Evolutionary conservation across 2,888 invertebrate genomes (phyloP).

Genomic region (Congeria kusceri): DNA sequence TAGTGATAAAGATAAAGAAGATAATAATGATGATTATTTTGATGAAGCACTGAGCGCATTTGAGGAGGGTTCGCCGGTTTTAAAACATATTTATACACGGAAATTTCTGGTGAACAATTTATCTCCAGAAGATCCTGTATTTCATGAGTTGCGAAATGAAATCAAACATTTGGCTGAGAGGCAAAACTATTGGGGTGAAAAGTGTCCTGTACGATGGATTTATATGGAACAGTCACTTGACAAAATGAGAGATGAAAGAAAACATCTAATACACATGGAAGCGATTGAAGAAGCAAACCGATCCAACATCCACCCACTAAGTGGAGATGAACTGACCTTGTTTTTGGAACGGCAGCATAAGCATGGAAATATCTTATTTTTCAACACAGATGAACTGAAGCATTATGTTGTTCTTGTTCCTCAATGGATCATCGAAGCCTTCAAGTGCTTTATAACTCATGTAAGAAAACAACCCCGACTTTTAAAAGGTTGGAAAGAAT

Average conservation of each 20-base stretch:
- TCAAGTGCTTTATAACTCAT: conserved; percentile 52
- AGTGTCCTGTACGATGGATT: conserved; percentile 48
- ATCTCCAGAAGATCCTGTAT: conserved; percentile 9
- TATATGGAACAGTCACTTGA: conserved; percentile 39
- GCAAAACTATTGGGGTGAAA: conserved; percentile 46
- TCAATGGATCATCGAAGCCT: conserved; percentile 58
- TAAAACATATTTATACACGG: conserved; percentile 26
- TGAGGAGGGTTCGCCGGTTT: conserved; percentile 3
- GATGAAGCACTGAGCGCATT: conserved; percentile 45
- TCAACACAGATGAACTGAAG: conserved; percentile 34
- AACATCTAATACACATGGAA: conserved; percentile 27
- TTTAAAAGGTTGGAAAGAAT: conserved; percentile 27
- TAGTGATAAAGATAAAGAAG: conserved; percentile 36
- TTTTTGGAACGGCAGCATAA: conserved; percentile 50
- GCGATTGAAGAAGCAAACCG: conserved; percentile 18
- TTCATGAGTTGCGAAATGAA: conserved; percentile 24
- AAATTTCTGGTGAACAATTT: conserved; percentile 40
- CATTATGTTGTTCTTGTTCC: conserved; percentile 43
- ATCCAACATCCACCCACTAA: conserved; percentile 24
- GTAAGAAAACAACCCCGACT: conserved; percentile 20
- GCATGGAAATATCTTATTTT: conserved; percentile 54
- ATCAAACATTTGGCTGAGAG: conserved; percentile 28
- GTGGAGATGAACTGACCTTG: conserved; percentile 3
- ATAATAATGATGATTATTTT: conserved; percentile 43
- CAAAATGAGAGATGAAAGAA: conserved; percentile 29